A percentile compares a stretch with the other conserved stretches of the same genome.
phyloP scores from a whole-genome alignment of 1,140 invertebrate genomes.

The Thrips palmi region DNA sequence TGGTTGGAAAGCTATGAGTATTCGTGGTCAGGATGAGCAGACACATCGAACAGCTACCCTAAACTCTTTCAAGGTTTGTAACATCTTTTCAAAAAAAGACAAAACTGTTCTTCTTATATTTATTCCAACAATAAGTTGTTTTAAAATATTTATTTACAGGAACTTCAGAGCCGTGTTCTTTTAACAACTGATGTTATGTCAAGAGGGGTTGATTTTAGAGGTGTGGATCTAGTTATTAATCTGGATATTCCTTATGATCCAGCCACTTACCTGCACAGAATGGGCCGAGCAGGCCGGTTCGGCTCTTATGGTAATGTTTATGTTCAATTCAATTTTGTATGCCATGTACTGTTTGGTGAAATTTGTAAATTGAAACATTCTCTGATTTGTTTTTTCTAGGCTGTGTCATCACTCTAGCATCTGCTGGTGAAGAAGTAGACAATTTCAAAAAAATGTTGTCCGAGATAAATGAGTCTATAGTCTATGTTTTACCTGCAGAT shows the following conservation, averaged over 20 bases:
- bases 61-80: conserved; percentile 5
- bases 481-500: too few species aligned
- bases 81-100: too few species aligned
- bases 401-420: conserved; percentile 42
- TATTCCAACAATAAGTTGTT: too few species aligned
- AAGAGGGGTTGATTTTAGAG: conserved; percentile 75
- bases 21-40: conserved; percentile 12
- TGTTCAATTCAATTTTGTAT: too few species aligned
- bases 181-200: conserved; percentile 82
- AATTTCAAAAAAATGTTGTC: conserved; percentile 36
- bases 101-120: too few species aligned
- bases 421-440: conserved; percentile 33
- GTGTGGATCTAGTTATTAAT: conserved; percentile 88
- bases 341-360: neutral
- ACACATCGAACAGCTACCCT: conserved; percentile 8
- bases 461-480: too few species aligned
- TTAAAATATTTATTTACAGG: neutral
- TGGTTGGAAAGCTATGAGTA: conserved; percentile 27
- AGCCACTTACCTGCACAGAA: conserved; percentile 87
- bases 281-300: conserved; percentile 84
- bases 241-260: conserved; percentile 66
- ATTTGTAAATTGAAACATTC: neutral
- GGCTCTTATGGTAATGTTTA: conserved; percentile 45
- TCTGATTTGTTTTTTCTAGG: conserved; percentile 8
- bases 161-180: conserved; percentile 66